phyloP scores from a whole-genome alignment of 2,888 invertebrate genomes.

The Rhynchonema sp. region DNA sequence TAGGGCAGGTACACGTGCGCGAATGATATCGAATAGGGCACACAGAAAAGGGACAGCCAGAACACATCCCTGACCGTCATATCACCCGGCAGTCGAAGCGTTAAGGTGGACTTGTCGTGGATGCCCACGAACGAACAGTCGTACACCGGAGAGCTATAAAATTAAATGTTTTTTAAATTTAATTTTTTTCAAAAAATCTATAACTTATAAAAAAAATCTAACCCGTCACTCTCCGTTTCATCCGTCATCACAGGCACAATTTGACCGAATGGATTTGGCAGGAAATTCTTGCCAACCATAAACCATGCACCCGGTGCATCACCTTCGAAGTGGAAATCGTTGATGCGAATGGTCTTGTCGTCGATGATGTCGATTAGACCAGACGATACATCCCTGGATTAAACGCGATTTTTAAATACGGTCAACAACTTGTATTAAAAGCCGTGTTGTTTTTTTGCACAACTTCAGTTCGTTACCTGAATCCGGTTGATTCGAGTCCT shows the following conservation, averaged over 20 bases:
- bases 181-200: no score
- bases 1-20: slow-evolving; percentile 23
- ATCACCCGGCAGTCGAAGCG: slow-evolving; percentile 20
- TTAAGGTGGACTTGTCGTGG: slow-evolving; percentile 19
- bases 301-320: slow-evolving; percentile 24
- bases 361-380: slow-evolving; percentile 16
- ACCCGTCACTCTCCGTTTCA: not conserved
- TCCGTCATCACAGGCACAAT: slow-evolving; percentile 22
- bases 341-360: slow-evolving; percentile 22
- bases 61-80: slow-evolving; percentile 20
- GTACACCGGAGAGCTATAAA: slow-evolving; percentile 9
- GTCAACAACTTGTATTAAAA: no score
- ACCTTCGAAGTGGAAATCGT: slow-evolving; percentile 17
- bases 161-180: not conserved
- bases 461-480: no score
- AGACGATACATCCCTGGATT: slow-evolving; percentile 2
- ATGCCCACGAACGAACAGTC: slow-evolving; percentile 22
- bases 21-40: slow-evolving; percentile 17
- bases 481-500: slow-evolving; percentile 16
- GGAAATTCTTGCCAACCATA: slow-evolving; percentile 23
- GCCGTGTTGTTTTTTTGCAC: no score
- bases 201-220: slow-evolving; percentile 9
- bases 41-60: slow-evolving; percentile 23
- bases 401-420: no score
- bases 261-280: slow-evolving; percentile 20